Evolutionary conservation across 2,888 invertebrate species (phyloP).

Genomic region (Yponomeuta plumbellus): DNA sequence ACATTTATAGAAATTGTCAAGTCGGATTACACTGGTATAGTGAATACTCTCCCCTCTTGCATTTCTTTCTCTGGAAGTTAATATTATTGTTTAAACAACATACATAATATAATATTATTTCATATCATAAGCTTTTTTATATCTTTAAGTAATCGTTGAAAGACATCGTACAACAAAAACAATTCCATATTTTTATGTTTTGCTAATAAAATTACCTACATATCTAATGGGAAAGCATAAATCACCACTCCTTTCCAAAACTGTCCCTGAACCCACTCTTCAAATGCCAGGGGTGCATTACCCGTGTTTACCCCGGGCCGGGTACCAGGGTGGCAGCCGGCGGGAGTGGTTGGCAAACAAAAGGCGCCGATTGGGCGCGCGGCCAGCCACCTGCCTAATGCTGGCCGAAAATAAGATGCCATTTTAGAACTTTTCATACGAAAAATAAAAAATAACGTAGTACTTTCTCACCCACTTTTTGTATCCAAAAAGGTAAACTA

Average conservation of each 20-base stretch:
- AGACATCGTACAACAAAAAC: no score
- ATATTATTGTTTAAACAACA: no score
- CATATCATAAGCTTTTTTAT: no score
- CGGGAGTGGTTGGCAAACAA: conserved; percentile 62
- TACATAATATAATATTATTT: no score
- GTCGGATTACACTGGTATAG: no score
- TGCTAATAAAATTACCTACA: no score
- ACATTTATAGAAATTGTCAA: no score
- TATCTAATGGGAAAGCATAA: no score
- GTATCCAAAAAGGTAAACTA: not conserved
- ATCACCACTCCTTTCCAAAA: not conserved
- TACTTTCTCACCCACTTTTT: not conserved
- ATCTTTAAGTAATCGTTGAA: no score
- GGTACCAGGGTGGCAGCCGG: conserved; percentile 44
- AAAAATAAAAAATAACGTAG: not conserved
- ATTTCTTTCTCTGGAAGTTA: no score
- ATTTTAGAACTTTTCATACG: not conserved
- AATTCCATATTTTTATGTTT: no score
- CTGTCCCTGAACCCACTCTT: not conserved
- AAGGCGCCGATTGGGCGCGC: conserved; percentile 49
- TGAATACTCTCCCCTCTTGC: no score
- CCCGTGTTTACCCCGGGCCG: conserved; percentile 17
- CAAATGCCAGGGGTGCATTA: not conserved
- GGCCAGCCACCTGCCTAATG: conserved; percentile 45
- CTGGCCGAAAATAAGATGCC: not conserved